phyloP scores from a whole-genome alignment of 37 sponge, comb jelly and placozoan genomes.

The Geodia barretti region DNA sequence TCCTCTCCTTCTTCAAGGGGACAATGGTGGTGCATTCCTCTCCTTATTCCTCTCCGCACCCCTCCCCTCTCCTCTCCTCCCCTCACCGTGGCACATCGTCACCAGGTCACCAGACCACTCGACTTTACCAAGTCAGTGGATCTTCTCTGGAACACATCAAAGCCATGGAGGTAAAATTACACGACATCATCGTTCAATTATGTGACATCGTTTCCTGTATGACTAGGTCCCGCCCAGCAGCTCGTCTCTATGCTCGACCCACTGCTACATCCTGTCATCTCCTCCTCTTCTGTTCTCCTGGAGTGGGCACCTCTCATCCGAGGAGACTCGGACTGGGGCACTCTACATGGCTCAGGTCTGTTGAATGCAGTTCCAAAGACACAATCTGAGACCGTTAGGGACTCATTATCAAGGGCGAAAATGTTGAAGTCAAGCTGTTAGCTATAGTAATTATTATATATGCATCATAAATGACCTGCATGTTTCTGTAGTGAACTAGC shows the following conservation, averaged over 20 bases:
- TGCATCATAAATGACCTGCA: too few species aligned
- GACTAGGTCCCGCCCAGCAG: constrained; percentile 35
- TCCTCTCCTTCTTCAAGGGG: constrained; percentile 71
- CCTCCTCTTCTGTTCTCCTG: constrained; percentile 20
- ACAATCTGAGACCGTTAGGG: not conserved
- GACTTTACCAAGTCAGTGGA: constrained; percentile 53
- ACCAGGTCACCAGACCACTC: not conserved
- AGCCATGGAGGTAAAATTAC: constrained; percentile 56
- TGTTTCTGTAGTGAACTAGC: too few species aligned
- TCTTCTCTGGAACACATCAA: constrained; percentile 23
- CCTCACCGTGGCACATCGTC: not conserved
- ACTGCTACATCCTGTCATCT: constrained; percentile 39
- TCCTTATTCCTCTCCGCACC: not conserved
- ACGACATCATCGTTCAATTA: not conserved
- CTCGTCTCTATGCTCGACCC: constrained; percentile 54
- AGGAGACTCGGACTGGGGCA: constrained; percentile 51
- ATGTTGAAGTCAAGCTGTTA: too few species aligned
- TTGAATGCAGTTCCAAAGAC: not conserved
- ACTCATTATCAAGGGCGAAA: not conserved
- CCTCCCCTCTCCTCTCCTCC: not conserved
- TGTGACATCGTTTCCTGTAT: not conserved
- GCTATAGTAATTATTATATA: too few species aligned
- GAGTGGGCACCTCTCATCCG: constrained; percentile 62
- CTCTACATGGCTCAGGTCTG: constrained; percentile 45
- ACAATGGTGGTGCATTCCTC: constrained; percentile 56